Percentiles rank a stretch among this genome's conserved stretches.
These are phyloP conservation scores for Ciconia maguari DNA, from an alignment of 2,113 vertebrate genomes.

Conservation along the genomic window DNA sequence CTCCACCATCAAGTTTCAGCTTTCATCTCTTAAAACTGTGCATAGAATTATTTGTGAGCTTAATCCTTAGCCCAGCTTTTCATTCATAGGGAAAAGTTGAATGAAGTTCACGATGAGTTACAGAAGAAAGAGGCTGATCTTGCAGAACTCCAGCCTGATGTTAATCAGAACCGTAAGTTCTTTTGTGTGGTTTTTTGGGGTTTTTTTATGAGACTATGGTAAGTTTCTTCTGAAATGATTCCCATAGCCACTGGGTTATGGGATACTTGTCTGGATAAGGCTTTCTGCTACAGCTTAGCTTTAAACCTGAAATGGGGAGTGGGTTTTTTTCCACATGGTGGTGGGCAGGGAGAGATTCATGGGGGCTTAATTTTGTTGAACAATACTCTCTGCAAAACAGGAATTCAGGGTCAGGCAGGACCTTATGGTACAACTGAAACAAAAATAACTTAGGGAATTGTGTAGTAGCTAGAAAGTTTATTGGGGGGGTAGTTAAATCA, in stretches of 20 bases:
- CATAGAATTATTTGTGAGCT: not conserved
- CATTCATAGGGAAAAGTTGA: constrained; percentile 88
- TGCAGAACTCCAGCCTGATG: constrained; percentile 92
- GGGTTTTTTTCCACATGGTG: not conserved
- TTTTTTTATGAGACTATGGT: not conserved
- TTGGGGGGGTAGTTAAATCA: not conserved
- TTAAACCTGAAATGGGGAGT: not conserved
- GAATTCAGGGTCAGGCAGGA: not conserved
- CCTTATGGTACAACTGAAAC: not conserved
- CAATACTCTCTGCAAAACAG: not conserved
- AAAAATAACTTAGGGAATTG: not conserved
- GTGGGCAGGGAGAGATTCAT: not conserved
- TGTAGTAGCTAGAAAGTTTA: not conserved
- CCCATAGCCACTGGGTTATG: not conserved
- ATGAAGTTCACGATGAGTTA: constrained; percentile 93
- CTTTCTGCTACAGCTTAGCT: not conserved
- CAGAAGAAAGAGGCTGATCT: constrained; percentile 96
- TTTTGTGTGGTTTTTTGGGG: not conserved
- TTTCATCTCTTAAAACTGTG: not conserved
- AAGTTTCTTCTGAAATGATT: not conserved
- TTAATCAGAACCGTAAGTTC: constrained; percentile 81
- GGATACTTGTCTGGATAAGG: not conserved
- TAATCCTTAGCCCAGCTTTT: not conserved
- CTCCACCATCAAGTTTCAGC: not conserved
- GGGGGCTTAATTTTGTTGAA: not conserved